These are phyloP conservation scores for Sinopyrophorus schimmeli DNA, from an alignment of 2,888 invertebrate genomes.

Conservation along the genomic window DNA sequence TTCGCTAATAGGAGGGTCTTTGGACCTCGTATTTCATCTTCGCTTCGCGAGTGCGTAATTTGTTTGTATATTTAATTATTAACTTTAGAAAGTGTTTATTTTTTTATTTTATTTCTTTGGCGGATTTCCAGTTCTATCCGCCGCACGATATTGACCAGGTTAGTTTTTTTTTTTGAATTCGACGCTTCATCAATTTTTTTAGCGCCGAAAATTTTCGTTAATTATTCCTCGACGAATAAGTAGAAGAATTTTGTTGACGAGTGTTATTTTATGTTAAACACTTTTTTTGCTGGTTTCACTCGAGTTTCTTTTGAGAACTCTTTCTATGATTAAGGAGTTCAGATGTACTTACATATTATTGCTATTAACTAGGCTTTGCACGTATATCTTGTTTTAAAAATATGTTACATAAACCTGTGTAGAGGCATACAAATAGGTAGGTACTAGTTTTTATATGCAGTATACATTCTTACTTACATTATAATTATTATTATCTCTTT, in stretches of 20 bases:
- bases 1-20: constrained; percentile 17
- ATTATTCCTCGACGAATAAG: too few relatives aligned
- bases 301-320: not conserved
- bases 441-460: constrained; percentile 15
- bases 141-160: not conserved
- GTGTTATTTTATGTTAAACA: too few relatives aligned
- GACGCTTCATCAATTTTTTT: not conserved
- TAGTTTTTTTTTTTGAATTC: not conserved
- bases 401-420: constrained; percentile 17
- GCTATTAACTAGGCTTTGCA: too few relatives aligned
- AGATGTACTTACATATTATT: too few relatives aligned
- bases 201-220: too few relatives aligned
- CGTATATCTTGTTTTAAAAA: constrained; percentile 18
- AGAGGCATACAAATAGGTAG: constrained; percentile 16
- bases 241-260: too few relatives aligned
- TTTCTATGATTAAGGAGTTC: too few relatives aligned
- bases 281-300: too few relatives aligned
- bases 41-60: constrained; percentile 19
- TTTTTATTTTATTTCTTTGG: not conserved
- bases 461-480: constrained; percentile 14
- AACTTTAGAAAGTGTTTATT: constrained; percentile 3
- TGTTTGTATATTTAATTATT: constrained; percentile 1
- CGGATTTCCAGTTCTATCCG: not conserved
- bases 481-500: constrained; percentile 10
- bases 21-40: constrained; percentile 13